Evolutionary conservation across 2,797 vertebrate species (phyloP).

Genomic region (Sitta carolinensis): DNA sequence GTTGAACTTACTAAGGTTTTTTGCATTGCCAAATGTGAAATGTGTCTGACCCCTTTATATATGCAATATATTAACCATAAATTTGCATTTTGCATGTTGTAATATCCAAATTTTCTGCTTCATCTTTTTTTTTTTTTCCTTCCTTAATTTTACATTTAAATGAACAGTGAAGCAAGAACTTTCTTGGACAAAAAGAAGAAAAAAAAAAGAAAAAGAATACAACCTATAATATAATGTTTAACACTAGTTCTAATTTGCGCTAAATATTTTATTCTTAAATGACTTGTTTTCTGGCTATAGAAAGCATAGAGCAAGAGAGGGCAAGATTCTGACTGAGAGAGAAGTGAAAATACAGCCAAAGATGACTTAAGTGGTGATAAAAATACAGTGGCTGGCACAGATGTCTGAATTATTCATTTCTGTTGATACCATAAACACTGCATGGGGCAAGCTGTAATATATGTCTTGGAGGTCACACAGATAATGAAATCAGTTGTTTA

Average conservation of each 20-base stretch:
- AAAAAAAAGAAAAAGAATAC: neutral
- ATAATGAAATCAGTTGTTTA: conserved; percentile 26
- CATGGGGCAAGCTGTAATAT: neutral
- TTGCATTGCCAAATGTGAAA: neutral
- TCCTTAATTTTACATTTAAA: neutral
- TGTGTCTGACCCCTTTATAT: neutral
- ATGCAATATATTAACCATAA: neutral
- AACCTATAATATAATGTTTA: neutral
- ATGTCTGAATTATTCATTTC: conserved; percentile 54
- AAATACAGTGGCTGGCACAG: conserved; percentile 19
- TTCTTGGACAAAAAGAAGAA: neutral
- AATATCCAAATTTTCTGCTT: neutral
- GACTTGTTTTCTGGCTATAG: neutral
- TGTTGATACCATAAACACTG: neutral
- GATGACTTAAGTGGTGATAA: conserved; percentile 20
- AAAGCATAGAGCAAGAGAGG: neutral
- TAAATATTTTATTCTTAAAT: neutral
- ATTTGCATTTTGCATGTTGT: neutral
- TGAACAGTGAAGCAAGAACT: neutral
- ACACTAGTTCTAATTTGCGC: neutral
- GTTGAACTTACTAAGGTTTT: neutral
- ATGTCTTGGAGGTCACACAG: neutral
- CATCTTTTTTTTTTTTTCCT: fast-evolving
- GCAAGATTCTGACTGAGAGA: neutral
- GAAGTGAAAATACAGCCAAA: neutral